Evolutionary conservation across 2,888 invertebrate genomes (phyloP).

Genomic region (Hybos culiciformis): DNA sequence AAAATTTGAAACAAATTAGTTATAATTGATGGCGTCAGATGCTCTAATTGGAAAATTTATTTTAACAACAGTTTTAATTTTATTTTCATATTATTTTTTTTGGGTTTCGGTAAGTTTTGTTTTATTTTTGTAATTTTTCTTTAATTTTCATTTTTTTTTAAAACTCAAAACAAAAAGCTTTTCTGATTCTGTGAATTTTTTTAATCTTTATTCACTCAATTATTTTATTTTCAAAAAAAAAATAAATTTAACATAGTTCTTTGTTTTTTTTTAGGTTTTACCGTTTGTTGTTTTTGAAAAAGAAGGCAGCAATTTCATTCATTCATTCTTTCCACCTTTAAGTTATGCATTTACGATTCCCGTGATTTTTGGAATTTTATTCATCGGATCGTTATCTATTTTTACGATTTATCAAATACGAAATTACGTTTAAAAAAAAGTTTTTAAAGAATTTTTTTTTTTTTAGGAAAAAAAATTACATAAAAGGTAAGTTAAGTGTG

Average conservation of each 20-base stretch:
- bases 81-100: slow-evolving; percentile 40
- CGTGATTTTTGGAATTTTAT: slow-evolving; percentile 41
- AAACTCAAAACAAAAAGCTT: too few species aligned
- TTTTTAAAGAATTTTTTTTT: too few species aligned
- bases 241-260: not conserved
- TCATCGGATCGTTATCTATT: slow-evolving; percentile 44
- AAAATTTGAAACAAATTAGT: too few species aligned
- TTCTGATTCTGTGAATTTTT: too few species aligned
- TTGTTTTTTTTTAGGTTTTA: too few species aligned
- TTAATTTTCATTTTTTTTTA: too few species aligned
- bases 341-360: slow-evolving; percentile 40
- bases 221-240: slow-evolving; percentile 5
- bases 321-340: slow-evolving; percentile 36
- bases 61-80: slow-evolving; percentile 34
- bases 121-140: too few species aligned
- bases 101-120: too few species aligned
- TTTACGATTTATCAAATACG: slow-evolving; percentile 41
- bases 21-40: slow-evolving; percentile 39
- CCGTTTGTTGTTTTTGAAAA: too few species aligned
- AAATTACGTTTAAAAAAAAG: too few species aligned
- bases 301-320: slow-evolving; percentile 23
- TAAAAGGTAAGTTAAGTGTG: too few species aligned
- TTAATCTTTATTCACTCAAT: not conserved
- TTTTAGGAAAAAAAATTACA: too few species aligned
- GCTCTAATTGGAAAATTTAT: slow-evolving; percentile 39